Evolutionary conservation across 2,888 invertebrate genomes (phyloP), one percentile per base, ranked within the genome.

Genomic region (Griposia aprilina): DNA sequence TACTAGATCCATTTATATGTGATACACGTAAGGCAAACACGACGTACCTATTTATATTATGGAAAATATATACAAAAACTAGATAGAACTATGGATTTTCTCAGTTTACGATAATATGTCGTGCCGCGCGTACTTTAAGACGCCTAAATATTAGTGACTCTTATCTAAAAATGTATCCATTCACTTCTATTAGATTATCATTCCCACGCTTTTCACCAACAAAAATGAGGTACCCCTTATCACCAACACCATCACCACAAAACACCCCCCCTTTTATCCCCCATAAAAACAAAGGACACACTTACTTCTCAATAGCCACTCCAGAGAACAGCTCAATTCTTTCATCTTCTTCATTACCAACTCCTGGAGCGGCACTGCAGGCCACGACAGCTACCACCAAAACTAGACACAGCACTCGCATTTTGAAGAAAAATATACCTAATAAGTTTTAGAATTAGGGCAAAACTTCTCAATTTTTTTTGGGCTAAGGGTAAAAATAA

Each of bases 261-360:
- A 30, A 1, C 20, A 4, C 11, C 8, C 30, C 30, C 2, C 2
- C 1, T 52, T 65, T 30, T 5, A 0, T 11, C 2, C 10, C 1
- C 23, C 13, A 0, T n/a, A 17, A 57, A 59, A 71, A 60, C 50
- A 76, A 41, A 73, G 50, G 75, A 78, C 72, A 26, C 50, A 95
- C 96, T 95, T 85, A 95, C 95, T 94, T 94, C 87, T 96, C 96
- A 87, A 97, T 95, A 20, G 95, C 95, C 3, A 97, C 96, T 83
- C 97, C 97, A 5, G 96, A 94, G 69, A 97, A 95, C 30, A 97
- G 89, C 77, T 97, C 96, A 11, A 96, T 90, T 84, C 88, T 93
- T 3, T 91, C 93, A 76, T 96, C 94, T 23, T 95, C 94, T 78
- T 94, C 95, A 20, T 73, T 88, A 0, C 84, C 68, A 7, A 82